Base-by-base conservation (phyloP, 2,797 vertebrate species). In the Anguilla obscura region DNA sequence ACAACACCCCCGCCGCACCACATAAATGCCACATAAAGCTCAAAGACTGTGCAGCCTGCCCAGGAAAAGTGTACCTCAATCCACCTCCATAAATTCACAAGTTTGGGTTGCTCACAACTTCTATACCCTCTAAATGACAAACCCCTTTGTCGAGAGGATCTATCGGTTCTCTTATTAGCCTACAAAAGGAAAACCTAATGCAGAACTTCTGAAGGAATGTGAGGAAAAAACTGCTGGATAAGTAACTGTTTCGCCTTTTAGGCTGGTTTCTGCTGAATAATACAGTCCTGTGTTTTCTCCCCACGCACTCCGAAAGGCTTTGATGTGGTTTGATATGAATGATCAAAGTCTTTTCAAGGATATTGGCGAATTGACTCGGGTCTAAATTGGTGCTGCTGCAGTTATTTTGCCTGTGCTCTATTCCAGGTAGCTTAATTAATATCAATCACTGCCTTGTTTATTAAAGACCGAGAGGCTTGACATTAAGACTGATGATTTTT, bases 381-480 rank as follows among this genome's bases (percentile, higher is more conserved):
- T 88, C 89, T 74, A 5, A 80, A 58, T 80, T 48, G n/a, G 88
- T 45, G 91, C 90, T 89, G 91, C 92, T 87, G 93, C 94, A 95
- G 96, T 95, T 94, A 96, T 94, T 94, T 93, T 91, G 90, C 89
- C 60, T 88, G 58, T 91, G 89, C 93, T 94, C 94, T 94, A 94
- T 87, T 95, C 92, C 91, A 91, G 89, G 87, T 9, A 84, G 88
- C 94, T 96, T 95, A 93, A 95, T 96, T 93, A 95, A 93, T 94
- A 96, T 96, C 92, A 94, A 94, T 96, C 95, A 95, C 91, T 90
- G 90, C 85, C 92, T 94, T 95, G 94, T 95, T 95, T 95, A 95
- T 94, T 95, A 93, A 94, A 89, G 91, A 91, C 92, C 87, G 92
- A 89, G 91, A 91, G 90, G 90, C 90, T 60, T 89, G 54, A 91